Base-by-base conservation (phyloP, 2,797 vertebrate genomes). In the Lutjanus argentimaculatus region DNA sequence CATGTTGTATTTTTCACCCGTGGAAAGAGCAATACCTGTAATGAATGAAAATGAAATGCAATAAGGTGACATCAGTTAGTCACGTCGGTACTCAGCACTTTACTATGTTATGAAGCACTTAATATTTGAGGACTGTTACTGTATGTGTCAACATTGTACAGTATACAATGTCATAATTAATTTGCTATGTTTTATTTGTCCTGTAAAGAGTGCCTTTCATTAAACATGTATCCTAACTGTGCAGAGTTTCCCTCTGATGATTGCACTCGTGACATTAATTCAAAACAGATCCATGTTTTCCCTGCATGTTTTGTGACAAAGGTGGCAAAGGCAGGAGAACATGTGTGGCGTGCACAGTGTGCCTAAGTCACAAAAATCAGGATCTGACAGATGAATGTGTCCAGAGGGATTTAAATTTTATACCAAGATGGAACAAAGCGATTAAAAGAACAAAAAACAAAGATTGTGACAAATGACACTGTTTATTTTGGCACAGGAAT, bases 161-260 rank as follows among this genome's bases (percentile, higher is more conserved):
- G 72, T 86, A 89, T 30, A 85, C 86, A 84, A 76, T 83, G 83
- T 86, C 89, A 87, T 89, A 83, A 88, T 87, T 86, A 36, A 36
- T 36, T 36, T 90, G 88, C 84, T 84, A 86, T 92, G 88, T 94
- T 94, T 93, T 85, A 92, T 91, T 91, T 74, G 91, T 87, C 77
- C 84, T 94, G 92, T 93, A 93, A 91, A 88, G 94, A 96, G 96
- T 96, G 96, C 96, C 95, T 96, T 96, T 92, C 88, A 96, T 95
- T 95, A 95, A 95, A 95, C 83, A 82, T 89, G 86, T 95, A 95
- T 85, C 66, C 81, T 67, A 85, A 91, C 83, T 85, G 68, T 80
- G 68, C 63, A 15, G 67, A 4, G 80, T 72, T 88, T 79, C 55
- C 66, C 14, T 69, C 40, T 43, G 42, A 43, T 81, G 22, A 78